Base-by-base conservation (phyloP, 2,888 invertebrate genomes). In the Pammene fasciana region DNA sequence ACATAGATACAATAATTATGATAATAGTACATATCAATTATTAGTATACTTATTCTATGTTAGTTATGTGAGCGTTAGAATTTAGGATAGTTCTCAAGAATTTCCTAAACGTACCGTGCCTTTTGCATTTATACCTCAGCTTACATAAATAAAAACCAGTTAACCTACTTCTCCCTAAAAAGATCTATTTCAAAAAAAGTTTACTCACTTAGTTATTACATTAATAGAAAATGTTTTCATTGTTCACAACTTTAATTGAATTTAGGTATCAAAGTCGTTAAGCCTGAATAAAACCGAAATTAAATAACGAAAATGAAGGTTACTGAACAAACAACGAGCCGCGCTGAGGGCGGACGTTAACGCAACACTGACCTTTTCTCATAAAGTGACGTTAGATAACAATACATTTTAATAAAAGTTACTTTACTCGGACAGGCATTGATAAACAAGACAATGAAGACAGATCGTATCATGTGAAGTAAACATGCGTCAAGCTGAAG, bases 381-480 rank as follows among this genome's bases (percentile, higher is more conserved):
- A 38, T 59, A 50, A 13, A 62, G 18, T 62, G 38, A 50, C 50
- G 41, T 62, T 50, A 50, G 26, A 45, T 46, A 59, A 59, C 48
- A 52, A 62, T 50, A 62, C 50, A 41, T 52, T 62, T 62, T 41
- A 62, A 62, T 62, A 52, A 50, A 41, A 62, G 61, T 62, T 50
- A 61, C 61, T 50, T 50, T 61, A 38, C 50, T 50, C 50, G 61
- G 61, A 61, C 62, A 60, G 46, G 60, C 46, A 50, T 50, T 61
- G 61, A 50, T 50, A 52, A 50, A 62, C 50, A 62, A 50, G 62
- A 52, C 48, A 62, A 62, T 62, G 16, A 38, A 50, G 50, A 62
- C 18, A 9, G 38, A 62, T 50, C 13, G 50, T 50, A 52, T 50
- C 38, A 38, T 9, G 48, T 38, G 41, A 48, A 38, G 61, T 48